Conservation (phyloP, 2,113 vertebrate species). For the Tympanuchus pallidicinctus region DNA sequence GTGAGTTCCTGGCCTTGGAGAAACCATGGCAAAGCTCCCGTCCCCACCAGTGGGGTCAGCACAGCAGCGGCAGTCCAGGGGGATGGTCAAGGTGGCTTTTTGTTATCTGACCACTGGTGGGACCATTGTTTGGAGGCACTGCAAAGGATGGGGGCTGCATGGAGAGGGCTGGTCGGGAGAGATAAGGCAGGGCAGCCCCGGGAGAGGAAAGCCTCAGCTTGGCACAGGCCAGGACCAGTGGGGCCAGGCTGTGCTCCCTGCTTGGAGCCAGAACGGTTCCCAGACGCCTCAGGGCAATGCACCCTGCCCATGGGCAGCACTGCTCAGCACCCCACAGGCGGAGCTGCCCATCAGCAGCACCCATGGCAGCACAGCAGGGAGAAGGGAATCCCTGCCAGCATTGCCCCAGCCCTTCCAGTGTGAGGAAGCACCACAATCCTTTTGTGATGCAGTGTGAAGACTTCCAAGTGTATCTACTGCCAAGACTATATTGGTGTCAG, state of each 20-base stretch:
- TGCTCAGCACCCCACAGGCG: not conserved
- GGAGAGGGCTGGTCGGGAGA: not conserved
- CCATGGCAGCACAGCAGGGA: fast-evolving
- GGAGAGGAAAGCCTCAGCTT: not conserved
- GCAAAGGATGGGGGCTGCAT: not conserved
- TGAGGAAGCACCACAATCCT: fast-evolving
- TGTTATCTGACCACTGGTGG: not conserved
- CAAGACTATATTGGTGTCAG: not conserved
- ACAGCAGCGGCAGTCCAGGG: not conserved
- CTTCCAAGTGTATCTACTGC: not conserved
- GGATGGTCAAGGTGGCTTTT: not conserved
- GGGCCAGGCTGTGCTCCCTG: not conserved
- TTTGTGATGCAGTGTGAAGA: not conserved
- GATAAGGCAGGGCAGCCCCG: not conserved
- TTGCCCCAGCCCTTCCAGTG: not conserved
- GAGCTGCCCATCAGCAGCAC: not conserved
- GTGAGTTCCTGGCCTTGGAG: not conserved
- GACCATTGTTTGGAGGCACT: not conserved
- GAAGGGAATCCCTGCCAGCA: not conserved
- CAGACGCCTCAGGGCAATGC: not conserved
- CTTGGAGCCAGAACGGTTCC: fast-evolving
- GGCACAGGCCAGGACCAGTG: not conserved
- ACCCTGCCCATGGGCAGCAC: not conserved
- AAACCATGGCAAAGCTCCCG: not conserved
- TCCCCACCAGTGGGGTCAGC: not conserved